phyloP scores from a whole-genome alignment of 2,113 vertebrate species.

The Nibea coibor region DNA sequence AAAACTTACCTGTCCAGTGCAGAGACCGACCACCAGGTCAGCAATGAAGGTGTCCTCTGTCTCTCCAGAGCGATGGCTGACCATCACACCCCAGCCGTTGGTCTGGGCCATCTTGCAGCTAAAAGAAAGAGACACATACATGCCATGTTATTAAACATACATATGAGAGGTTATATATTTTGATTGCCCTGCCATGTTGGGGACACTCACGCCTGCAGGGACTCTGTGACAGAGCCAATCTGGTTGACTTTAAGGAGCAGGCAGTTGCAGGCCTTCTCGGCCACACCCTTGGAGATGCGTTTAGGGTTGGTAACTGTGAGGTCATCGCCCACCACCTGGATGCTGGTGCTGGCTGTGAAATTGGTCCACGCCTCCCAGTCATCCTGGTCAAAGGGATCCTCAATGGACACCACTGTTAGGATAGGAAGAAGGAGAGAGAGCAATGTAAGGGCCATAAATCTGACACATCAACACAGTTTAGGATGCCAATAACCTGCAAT shows the following conservation, averaged over 20 bases:
- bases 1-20: conserved; percentile 90
- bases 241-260: conserved; percentile 99
- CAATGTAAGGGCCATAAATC: not conserved
- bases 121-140: not conserved
- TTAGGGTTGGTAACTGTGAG: conserved; percentile 98
- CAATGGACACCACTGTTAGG: conserved; percentile 93
- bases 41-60: conserved; percentile 95
- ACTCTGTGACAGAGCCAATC: conserved; percentile 97
- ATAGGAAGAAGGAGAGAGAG: not conserved
- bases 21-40: conserved; percentile 94
- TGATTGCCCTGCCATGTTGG: not conserved
- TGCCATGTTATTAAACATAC: not conserved
- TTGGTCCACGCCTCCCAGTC: conserved; percentile 96
- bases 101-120: conserved; percentile 93
- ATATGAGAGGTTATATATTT: not conserved
- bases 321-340: conserved; percentile 97
- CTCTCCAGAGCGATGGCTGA: conserved; percentile 94
- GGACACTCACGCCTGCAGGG: conserved; percentile 93
- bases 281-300: conserved; percentile 92
- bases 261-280: conserved; percentile 95
- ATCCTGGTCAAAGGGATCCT: conserved; percentile 99
- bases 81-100: conserved; percentile 95
- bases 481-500: not conserved
- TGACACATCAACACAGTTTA: not conserved
- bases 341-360: conserved; percentile 88